Base-by-base conservation (phyloP, 2,797 vertebrate species). In the Melopsittacus undulatus region DNA sequence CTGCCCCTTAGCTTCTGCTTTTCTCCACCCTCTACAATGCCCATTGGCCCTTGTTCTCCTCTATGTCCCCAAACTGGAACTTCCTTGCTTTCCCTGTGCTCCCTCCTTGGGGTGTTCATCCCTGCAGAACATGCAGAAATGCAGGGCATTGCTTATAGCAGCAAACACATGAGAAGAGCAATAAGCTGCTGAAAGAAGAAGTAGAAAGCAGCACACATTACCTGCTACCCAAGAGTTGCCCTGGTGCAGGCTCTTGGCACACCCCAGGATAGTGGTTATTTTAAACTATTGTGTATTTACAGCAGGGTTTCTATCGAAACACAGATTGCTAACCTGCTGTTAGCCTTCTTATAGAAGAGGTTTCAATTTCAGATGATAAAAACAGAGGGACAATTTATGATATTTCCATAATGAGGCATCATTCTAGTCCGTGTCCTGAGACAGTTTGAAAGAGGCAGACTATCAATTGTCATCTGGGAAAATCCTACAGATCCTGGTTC, bases 281-380 rank as follows among this genome's bases (percentile, higher is more conserved):
- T 87, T 29, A 75, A 88, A 82, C 76, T 84, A 56, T 79, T 86
- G 86, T 82, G 10, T 76, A 34, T 90, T 92, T 94, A 49, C 59
- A 66, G 49, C 21, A 29, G 24, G 34, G 10, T 87, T 95, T 82
- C n/a, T 79, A 5, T 88, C 46, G 36, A 38, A 79, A 93, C 61
- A 78, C 3, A 14, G 66, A 76, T 90, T 87, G 46, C 49, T 94
- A 93, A 87, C 62, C 70, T 75, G 70, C 91, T 81, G 45, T 82
- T 73, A 96, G 46, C 74, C 5, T 27, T 87, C 4, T 12, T 36
- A 38, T 13, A 81, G 57, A 80, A 80, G 16, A 67, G 32, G 21
- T 85, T 94, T 80, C 52, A 43, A 85, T 89, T 95, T 83, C 52
- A 81, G 59, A 76, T 93, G 52, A 72, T 40, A 92, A 91, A 95